phyloP scores from a whole-genome alignment of 2,113 vertebrate species.

The Mesoclemmys tuberculata region DNA sequence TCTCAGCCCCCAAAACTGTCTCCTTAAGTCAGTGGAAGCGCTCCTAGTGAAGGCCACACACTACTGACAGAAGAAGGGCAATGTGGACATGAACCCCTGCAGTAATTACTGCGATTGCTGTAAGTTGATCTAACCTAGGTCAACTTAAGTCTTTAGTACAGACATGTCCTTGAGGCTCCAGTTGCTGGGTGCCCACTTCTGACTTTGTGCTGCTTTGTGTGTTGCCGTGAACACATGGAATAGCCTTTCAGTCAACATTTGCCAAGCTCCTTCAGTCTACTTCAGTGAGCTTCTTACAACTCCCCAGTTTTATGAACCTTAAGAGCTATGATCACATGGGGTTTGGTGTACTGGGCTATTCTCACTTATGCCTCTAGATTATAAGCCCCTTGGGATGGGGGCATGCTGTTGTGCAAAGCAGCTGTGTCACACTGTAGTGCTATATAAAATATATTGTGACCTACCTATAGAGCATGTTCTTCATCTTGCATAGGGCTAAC shows the following conservation, averaged over 20 bases:
- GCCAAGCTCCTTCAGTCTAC: background rate
- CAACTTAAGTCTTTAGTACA: no score
- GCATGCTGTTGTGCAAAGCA: background rate
- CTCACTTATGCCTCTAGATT: background rate
- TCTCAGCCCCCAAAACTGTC: no score
- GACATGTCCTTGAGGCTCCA: no score
- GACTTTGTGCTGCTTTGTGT: background rate
- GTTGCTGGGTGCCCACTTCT: no score
- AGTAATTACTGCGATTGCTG: no score
- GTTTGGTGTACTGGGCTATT: background rate
- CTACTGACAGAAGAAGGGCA: no score
- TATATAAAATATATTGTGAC: background rate
- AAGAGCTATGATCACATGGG: background rate
- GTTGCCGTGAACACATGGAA: constrained; percentile 21
- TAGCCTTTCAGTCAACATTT: background rate
- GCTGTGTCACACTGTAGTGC: background rate
- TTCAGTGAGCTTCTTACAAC: background rate
- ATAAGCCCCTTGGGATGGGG: background rate
- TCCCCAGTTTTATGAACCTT: background rate
- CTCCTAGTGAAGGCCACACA: no score
- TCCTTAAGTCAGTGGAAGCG: no score
- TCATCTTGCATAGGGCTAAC: background rate
- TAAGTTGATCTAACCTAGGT: no score
- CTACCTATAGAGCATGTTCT: background rate
- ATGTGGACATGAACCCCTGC: no score